Conservation (phyloP, 2,888 invertebrate genomes). For the Lottia gigantea region DNA sequence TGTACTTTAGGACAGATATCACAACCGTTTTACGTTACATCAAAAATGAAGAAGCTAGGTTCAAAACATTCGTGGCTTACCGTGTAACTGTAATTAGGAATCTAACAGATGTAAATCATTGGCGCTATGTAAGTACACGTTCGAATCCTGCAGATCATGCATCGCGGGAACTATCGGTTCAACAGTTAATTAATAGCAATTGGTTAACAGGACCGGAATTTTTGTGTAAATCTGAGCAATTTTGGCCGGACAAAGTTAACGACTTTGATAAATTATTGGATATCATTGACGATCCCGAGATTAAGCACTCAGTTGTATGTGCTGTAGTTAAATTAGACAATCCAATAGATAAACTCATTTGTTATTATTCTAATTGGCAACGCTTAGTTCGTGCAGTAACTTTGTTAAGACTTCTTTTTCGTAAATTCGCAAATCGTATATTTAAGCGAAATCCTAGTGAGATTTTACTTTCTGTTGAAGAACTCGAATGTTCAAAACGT, state of each 20-base stretch:
- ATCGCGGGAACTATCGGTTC: not conserved
- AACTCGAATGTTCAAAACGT: constrained; percentile 1
- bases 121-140: constrained; percentile 5
- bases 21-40: constrained; percentile 14
- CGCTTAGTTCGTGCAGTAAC: not conserved
- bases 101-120: constrained; percentile 3
- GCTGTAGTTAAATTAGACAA: not conserved
- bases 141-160: constrained; percentile 10
- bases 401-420: not conserved
- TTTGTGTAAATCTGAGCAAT: not conserved
- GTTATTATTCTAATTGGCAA: constrained; percentile 5
- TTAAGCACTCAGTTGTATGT: constrained; percentile 1
- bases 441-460: not conserved
- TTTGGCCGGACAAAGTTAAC: not conserved
- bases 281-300: not conserved
- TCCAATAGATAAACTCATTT: constrained; percentile 1
- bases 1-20: constrained; percentile 9
- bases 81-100: constrained; percentile 13
- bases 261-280: not conserved
- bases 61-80: constrained; percentile 20
- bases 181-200: not conserved
- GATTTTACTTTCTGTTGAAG: not conserved
- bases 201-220: constrained; percentile 13
- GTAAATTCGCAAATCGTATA: not conserved
- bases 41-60: constrained; percentile 16